These are phyloP conservation scores for Zosterops borbonicus DNA, from an alignment of 2,113 vertebrate genomes.

Conservation along the genomic window DNA sequence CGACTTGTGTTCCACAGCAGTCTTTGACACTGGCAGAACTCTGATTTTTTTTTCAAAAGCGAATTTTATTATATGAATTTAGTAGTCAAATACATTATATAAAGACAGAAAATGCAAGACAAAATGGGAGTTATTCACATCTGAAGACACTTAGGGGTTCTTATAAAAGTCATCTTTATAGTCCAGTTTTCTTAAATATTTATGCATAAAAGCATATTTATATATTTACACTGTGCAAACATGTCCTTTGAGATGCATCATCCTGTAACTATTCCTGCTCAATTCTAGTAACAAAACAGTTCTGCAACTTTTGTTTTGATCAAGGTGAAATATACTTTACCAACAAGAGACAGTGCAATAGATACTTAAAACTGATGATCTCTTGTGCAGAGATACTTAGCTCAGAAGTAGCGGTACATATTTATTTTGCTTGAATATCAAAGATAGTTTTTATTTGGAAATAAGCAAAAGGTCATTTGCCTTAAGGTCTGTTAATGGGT, in stretches of 20 bases:
- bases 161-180: conserved; percentile 70
- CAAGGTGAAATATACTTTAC: neutral
- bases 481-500: neutral
- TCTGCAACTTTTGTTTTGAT: neutral
- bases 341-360: neutral
- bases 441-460: neutral
- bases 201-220: conserved; percentile 66
- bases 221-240: conserved; percentile 62
- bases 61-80: conserved; percentile 71
- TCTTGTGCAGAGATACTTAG: neutral
- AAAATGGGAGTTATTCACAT: conserved; percentile 44
- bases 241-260: neutral
- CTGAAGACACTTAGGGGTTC: conserved; percentile 38
- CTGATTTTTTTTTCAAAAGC: conserved; percentile 12
- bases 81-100: conserved; percentile 54
- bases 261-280: neutral
- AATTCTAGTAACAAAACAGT: neutral
- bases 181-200: conserved; percentile 76
- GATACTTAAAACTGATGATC: neutral
- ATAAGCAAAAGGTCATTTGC: neutral
- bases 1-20: neutral
- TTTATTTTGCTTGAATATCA: neutral
- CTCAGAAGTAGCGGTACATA: neutral
- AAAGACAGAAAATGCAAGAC: conserved; percentile 54
- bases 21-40: neutral